phyloP scores from a whole-genome alignment of 2,113 vertebrate genomes.

The Fulmarus glacialis region DNA sequence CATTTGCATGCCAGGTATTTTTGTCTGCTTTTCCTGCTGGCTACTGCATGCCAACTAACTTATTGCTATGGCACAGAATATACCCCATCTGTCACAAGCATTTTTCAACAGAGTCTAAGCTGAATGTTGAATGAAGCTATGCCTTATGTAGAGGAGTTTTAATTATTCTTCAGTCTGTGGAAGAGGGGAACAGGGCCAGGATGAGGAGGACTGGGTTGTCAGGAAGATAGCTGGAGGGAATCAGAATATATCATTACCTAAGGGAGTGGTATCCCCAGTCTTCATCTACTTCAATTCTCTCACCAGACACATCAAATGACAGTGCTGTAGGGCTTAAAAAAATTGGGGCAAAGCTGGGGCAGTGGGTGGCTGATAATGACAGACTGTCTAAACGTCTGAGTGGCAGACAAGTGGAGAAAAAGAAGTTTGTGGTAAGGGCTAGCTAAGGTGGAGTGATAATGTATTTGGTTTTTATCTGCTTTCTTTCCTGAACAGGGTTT shows the following conservation, averaged over 20 bases:
- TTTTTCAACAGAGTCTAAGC: slow-evolving; percentile 60
- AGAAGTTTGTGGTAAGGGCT: neutral
- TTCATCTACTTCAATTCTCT: slow-evolving; percentile 74
- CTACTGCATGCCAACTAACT: neutral
- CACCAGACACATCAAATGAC: slow-evolving; percentile 75
- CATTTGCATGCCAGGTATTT: slow-evolving; percentile 19
- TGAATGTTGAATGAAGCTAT: slow-evolving; percentile 63
- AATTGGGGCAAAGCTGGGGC: slow-evolving; percentile 71
- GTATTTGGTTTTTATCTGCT: neutral
- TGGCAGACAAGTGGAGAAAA: slow-evolving; percentile 51
- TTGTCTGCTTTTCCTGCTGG: slow-evolving; percentile 34
- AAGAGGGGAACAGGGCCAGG: slow-evolving; percentile 27
- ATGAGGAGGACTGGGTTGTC: slow-evolving; percentile 52
- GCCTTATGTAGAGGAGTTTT: slow-evolving; percentile 49
- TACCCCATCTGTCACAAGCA: slow-evolving; percentile 48
- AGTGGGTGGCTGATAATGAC: slow-evolving; percentile 66
- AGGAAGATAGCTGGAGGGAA: slow-evolving; percentile 73
- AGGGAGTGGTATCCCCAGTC: slow-evolving; percentile 63
- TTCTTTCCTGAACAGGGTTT: neutral
- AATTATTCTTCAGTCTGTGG: slow-evolving; percentile 55
- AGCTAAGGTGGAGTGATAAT: neutral
- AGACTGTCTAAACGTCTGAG: slow-evolving; percentile 61
- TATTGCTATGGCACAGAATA: slow-evolving; percentile 46
- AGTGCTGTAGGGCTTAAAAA: slow-evolving; percentile 77
- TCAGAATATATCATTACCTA: slow-evolving; percentile 63